Evolutionary conservation across 2,797 vertebrate genomes (phyloP), one percentile per base, ranked within the genome.

Genomic region (Scolopax rusticola): DNA sequence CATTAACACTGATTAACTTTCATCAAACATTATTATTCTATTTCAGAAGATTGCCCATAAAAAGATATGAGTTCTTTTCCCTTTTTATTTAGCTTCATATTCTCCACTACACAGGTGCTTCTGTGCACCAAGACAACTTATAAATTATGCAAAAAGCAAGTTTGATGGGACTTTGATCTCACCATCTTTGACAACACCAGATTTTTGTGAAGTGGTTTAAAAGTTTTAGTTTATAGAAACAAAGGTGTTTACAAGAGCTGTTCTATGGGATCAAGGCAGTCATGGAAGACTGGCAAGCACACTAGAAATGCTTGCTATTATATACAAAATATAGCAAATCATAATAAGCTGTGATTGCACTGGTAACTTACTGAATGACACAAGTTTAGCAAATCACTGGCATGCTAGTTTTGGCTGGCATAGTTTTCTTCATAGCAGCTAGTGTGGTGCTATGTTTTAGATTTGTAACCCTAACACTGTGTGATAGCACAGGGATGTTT

Each of bases 401-500:
- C 19, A 21, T 23, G 15, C 33, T 65, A 36, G 25, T 63, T 63
- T 75, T 41, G 32, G 18, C 36, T 64, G 41, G 18, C 17, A 32
- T 1, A 40, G 14, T 63, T 56, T 76, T 69, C 27, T 43, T 83
- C 28, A 8, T 0, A 40, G 33, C 0, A 17, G 24, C 2, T 2
- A 6, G 3, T 12, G 28, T 28, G 56, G 16, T 30, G 32, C 70
- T 41, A 0, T 11, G 45, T 14, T 27, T 69, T 38, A 25, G 10
- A 23, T 5, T 17, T 69, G 9, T 38, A 45, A 43, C 11, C 6
- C 20, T 13, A 43, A 33, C n/a, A 25, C 8, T 0, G 1, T 1
- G 36, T 60, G 24, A 8, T 30, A 40, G 24, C 3, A 23, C 13
- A 60, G 23, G 38, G 27, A 38, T 16, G 17, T 28, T 85, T 59